A percentile compares a stretch with the other conserved stretches of the same genome.
Conservation (phyloP, 2,888 invertebrate species). For the Ichneumoninae sp. region DNA sequence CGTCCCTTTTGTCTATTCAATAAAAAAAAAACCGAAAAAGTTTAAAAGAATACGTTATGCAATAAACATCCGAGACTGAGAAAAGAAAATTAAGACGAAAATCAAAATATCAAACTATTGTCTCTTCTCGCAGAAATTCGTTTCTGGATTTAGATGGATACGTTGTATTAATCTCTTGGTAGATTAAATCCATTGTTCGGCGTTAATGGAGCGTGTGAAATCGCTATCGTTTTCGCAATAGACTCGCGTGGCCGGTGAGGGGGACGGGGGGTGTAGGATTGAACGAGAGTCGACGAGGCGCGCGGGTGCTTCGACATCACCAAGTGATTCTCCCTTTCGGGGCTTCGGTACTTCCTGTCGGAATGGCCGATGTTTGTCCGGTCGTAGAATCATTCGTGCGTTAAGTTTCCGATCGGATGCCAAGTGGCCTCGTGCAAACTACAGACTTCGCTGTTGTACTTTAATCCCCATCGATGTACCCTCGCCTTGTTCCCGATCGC, state of each 20-base stretch:
- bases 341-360: conserved; percentile 71
- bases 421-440: conserved; percentile 72
- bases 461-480: conserved; percentile 19
- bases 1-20: too few relatives aligned
- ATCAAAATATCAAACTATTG: conserved; percentile 12
- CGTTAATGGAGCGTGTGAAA: conserved; percentile 68
- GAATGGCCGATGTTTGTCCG: conserved; percentile 72
- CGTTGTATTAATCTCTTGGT: conserved; percentile 46
- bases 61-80: not conserved
- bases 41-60: not conserved
- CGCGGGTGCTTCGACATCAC: conserved; percentile 53
- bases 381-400: conserved; percentile 72
- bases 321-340: conserved; percentile 62
- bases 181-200: conserved; percentile 68
- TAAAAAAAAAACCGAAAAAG: too few relatives aligned
- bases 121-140: not conserved
- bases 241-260: conserved; percentile 28
- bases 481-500: conserved; percentile 2
- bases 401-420: conserved; percentile 73
- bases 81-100: not conserved
- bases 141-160: conserved; percentile 30
- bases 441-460: conserved; percentile 41
- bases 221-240: conserved; percentile 63
- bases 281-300: conserved; percentile 31
- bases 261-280: not conserved